phyloP scores from a whole-genome alignment of 2,888 invertebrate genomes.

The Unio pictorum region DNA sequence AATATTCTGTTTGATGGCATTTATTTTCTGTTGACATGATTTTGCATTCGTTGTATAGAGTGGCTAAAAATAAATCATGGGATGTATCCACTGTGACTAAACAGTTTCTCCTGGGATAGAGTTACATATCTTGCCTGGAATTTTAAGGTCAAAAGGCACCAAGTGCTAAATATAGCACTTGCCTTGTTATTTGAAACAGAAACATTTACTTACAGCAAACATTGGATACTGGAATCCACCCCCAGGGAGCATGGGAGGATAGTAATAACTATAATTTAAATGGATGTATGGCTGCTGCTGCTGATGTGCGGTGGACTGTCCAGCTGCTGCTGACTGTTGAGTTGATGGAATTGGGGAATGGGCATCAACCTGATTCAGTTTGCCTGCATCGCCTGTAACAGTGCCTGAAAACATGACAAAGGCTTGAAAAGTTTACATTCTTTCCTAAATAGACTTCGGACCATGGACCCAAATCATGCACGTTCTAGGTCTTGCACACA shows the following conservation, averaged over 20 bases:
- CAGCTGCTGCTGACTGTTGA: constrained; percentile 61
- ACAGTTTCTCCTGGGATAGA: no score
- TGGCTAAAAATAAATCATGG: no score
- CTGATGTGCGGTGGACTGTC: constrained; percentile 75
- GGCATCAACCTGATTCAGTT: constrained; percentile 81
- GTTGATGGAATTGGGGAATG: constrained; percentile 79
- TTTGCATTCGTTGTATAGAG: no score
- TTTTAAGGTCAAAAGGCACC: no score
- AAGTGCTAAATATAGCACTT: no score
- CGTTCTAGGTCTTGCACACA: no score
- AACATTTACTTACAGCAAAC: constrained; percentile 53
- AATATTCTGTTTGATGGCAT: no score
- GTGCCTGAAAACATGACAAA: neutral
- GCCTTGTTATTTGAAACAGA: no score
- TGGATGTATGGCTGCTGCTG: constrained; percentile 79
- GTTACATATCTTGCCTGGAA: no score
- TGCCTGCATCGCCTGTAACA: constrained; percentile 56
- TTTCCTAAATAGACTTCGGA: neutral
- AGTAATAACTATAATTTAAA: constrained; percentile 83
- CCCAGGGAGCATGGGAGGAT: constrained; percentile 73
- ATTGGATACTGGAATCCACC: constrained; percentile 72
- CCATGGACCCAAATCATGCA: no score
- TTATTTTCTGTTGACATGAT: no score
- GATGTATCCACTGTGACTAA: no score
- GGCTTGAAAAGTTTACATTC: neutral